Conservation (phyloP, 2,888 invertebrate genomes). For the Argyra leucocephala region DNA sequence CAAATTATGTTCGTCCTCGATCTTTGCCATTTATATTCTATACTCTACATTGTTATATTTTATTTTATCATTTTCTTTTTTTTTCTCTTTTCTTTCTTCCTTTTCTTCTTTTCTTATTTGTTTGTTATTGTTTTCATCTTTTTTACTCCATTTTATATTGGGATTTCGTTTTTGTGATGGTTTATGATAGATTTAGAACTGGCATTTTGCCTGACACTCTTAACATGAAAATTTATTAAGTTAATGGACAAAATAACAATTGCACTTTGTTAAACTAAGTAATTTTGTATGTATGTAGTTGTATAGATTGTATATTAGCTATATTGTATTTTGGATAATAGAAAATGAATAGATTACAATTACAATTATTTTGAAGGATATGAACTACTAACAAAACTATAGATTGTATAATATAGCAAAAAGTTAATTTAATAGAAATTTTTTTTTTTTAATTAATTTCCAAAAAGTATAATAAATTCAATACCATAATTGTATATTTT, state of each 20-base stretch:
- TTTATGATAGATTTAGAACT: constrained; percentile 7
- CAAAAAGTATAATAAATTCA: no score
- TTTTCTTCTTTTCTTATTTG: no score
- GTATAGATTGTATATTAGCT: background rate
- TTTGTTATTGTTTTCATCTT: no score
- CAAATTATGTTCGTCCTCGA: constrained; percentile 29
- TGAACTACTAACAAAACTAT: no score
- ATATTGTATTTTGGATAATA: no score
- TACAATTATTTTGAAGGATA: no score
- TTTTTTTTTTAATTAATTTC: no score
- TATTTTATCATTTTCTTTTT: background rate
- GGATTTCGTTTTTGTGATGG: constrained; percentile 5
- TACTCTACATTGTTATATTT: background rate
- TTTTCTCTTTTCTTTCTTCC: no score
- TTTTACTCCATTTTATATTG: background rate
- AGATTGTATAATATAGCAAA: no score
- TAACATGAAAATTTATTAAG: constrained; percentile 28
- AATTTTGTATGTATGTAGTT: background rate
- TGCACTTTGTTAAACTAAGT: constrained; percentile 22
- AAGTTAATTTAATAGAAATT: no score
- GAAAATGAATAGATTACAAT: no score
- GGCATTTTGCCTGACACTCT: constrained; percentile 23
- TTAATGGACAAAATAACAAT: constrained; percentile 29
- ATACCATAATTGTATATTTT: background rate
- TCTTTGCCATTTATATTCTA: constrained; percentile 13